Evolutionary conservation across 2,113 vertebrate genomes (phyloP).

Genomic region (Neogale vison): DNA sequence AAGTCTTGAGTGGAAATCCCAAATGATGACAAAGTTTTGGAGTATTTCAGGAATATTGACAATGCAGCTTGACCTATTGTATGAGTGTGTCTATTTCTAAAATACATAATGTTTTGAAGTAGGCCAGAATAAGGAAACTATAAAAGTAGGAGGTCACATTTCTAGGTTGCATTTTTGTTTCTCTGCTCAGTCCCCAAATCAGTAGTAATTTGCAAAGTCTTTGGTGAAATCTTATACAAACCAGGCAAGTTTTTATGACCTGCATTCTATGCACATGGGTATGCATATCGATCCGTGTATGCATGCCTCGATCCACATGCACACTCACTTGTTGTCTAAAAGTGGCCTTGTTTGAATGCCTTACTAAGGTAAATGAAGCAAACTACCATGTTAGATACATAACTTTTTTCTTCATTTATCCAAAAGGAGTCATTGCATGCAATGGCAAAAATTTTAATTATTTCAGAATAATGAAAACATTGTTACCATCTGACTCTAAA

Average conservation of each 20-base stretch:
- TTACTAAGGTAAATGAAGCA: conserved; percentile 22
- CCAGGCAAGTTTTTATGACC: conserved; percentile 7
- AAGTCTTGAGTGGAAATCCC: conserved; percentile 34
- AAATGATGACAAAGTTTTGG: conserved; percentile 45
- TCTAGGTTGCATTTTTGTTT: conserved; percentile 37
- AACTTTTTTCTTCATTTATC: conserved; percentile 14
- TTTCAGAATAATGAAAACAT: conserved; percentile 43
- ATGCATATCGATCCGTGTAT: not conserved
- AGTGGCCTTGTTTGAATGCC: conserved; percentile 1
- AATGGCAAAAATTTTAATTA: conserved; percentile 28
- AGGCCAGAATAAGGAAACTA: conserved; percentile 26
- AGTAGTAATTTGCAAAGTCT: conserved; percentile 25
- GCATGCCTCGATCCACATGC: not conserved
- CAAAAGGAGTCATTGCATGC: conserved; percentile 23
- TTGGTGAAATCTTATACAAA: conserved; percentile 20
- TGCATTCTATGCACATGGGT: not conserved
- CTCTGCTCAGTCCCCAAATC: not conserved
- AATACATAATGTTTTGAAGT: conserved; percentile 45
- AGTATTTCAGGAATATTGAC: conserved; percentile 33
- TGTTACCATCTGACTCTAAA: conserved; percentile 42
- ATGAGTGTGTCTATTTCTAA: conserved; percentile 25
- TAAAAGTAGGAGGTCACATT: conserved; percentile 34
- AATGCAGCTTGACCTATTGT: conserved; percentile 29
- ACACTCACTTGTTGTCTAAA: conserved; percentile 23
- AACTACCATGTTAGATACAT: not conserved